phyloP scores from a whole-genome alignment of 2,797 vertebrate genomes.

The Chelon auratus region DNA sequence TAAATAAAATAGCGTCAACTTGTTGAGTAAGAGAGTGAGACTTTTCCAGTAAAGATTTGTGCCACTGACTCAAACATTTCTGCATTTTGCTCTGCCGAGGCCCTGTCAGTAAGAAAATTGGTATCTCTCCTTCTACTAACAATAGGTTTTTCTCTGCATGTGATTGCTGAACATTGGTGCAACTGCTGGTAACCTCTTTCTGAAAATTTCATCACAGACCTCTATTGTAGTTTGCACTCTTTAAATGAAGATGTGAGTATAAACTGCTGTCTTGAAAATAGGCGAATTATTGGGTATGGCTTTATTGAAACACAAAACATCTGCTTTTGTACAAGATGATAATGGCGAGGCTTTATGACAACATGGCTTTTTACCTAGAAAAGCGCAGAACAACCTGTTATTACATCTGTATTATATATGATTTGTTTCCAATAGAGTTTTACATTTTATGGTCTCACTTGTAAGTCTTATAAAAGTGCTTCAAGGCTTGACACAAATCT shows the following conservation, averaged over 20 bases:
- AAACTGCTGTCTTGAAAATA: slow-evolving; percentile 38
- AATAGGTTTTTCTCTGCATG: slow-evolving; percentile 50
- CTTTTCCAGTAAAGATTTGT: slow-evolving; percentile 32
- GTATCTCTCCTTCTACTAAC: slow-evolving; percentile 38
- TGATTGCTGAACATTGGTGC: slow-evolving; percentile 51
- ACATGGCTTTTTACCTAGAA: slow-evolving; percentile 4
- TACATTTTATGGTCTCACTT: neutral
- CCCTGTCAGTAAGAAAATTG: slow-evolving; percentile 51
- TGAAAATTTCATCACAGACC: slow-evolving; percentile 53
- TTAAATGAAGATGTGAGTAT: slow-evolving; percentile 49
- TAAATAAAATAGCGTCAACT: slow-evolving; percentile 11
- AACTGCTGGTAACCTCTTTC: slow-evolving; percentile 55
- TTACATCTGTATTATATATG: neutral
- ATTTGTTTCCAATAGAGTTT: neutral
- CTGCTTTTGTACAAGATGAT: slow-evolving; percentile 19
- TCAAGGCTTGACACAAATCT: neutral
- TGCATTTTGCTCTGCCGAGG: slow-evolving; percentile 22
- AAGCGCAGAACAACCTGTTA: neutral
- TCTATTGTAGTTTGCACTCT: slow-evolving; percentile 39
- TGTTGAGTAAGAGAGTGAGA: slow-evolving; percentile 18
- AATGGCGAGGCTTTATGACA: neutral
- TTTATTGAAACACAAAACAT: slow-evolving; percentile 24
- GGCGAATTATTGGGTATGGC: slow-evolving; percentile 27
- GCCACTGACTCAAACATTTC: slow-evolving; percentile 39
- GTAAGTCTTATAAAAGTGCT: neutral